phyloP scores from a whole-genome alignment of 1,140 invertebrate species.

The Campoletis sonorensis region DNA sequence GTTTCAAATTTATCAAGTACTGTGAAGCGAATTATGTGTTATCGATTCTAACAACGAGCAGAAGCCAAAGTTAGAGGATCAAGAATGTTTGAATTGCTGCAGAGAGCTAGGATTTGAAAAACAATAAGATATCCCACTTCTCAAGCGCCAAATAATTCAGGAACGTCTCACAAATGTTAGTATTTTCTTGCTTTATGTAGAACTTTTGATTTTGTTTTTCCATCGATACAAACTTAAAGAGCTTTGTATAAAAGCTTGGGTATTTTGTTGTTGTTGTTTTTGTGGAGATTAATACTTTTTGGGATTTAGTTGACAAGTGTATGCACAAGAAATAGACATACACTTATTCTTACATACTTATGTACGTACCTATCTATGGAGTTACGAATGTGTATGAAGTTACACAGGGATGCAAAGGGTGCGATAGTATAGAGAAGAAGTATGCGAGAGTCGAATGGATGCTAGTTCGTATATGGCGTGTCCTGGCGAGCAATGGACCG shows the following conservation, averaged over 20 bases:
- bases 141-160: too few relatives aligned
- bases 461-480: conserved; percentile 22
- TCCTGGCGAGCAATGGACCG: conserved; percentile 21
- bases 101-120: too few relatives aligned
- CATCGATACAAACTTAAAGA: not conserved
- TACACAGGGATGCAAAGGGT: conserved; percentile 7
- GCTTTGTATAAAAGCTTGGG: not conserved
- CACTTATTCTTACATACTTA: too few relatives aligned
- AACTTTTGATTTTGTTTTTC: too few relatives aligned
- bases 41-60: too few relatives aligned
- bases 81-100: too few relatives aligned
- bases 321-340: too few relatives aligned
- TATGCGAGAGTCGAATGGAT: conserved; percentile 23
- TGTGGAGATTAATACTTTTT: not conserved
- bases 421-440: conserved; percentile 44
- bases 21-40: too few relatives aligned
- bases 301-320: not conserved
- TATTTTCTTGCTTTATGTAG: not conserved
- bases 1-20: too few relatives aligned
- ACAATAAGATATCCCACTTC: too few relatives aligned
- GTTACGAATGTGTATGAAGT: not conserved
- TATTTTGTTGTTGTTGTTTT: not conserved
- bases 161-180: not conserved
- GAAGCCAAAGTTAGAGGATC: too few relatives aligned
- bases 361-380: too few relatives aligned